Percentiles rank a stretch among this genome's conserved stretches.
Evolutionary conservation across 2,797 vertebrate genomes (phyloP).

Genomic region (Eulemur rubriventer): DNA sequence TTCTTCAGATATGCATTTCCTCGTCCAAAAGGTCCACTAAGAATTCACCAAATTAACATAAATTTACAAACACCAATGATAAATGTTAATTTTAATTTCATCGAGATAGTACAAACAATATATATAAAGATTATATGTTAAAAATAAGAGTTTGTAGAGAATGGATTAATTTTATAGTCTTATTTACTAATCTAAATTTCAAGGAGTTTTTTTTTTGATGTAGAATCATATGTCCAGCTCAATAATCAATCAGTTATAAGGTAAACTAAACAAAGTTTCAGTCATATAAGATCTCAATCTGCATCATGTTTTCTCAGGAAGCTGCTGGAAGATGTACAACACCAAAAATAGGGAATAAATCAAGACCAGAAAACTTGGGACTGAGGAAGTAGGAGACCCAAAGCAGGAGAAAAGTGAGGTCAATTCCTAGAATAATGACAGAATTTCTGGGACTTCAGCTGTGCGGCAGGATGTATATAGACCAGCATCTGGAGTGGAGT

Average conservation of each 20-base stretch:
- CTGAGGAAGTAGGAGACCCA: neutral
- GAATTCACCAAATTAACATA: neutral
- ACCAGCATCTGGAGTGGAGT: neutral
- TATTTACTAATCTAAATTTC: neutral
- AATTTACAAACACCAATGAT: neutral
- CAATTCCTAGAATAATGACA: neutral
- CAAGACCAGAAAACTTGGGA: neutral
- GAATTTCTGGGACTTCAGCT: neutral
- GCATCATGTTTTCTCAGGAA: neutral
- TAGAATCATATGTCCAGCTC: neutral
- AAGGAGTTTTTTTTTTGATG: neutral
- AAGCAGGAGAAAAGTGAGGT: neutral
- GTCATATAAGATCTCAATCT: neutral
- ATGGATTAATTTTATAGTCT: neutral
- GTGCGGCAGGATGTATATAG: neutral
- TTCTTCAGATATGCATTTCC: neutral
- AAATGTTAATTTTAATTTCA: neutral
- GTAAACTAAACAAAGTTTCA: neutral
- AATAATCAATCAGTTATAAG: neutral
- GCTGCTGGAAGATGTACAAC: neutral
- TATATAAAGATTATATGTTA: neutral
- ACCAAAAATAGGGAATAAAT: neutral
- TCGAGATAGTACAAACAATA: neutral
- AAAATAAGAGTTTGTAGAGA: neutral
- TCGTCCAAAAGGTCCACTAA: neutral